Evolutionary conservation across 2,888 invertebrate species (phyloP), one percentile per base, ranked within the genome.

Genomic region (Meloe dianella): DNA sequence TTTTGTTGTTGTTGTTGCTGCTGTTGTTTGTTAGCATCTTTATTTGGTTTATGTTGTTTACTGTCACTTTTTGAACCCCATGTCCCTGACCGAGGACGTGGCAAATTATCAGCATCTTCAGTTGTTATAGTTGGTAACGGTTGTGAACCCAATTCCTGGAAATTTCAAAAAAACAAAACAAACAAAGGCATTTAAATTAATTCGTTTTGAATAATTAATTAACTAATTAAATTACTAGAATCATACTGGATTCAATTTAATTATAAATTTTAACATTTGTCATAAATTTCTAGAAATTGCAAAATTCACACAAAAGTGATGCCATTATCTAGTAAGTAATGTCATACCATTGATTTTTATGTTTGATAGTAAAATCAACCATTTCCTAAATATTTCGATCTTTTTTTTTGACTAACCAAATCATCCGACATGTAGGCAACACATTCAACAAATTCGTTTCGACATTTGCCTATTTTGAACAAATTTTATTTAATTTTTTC

Each of bases 11-110:
- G 20, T 75, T 75, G 65, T 75, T 69, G 20, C 73, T 71, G 66
- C 76, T 74, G 60, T 71, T 60, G 58, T 65, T 75, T 78, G 51
- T 61, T 59, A 56, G 61, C 56, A 14, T 77, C 77, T 64, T 76
- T 74, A 20, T 74, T 74, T 66, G 67, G 76, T 67, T 74, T 74
- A 65, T 68, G 76, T 67, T 60, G 72, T 64, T 72, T 77, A 17
- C 75, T 67, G 58, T 83, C 83, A 7, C 77, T 73, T 69, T 84
- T 84, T 30, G 87, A 84, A 20, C 87, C 84, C 88, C 87, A 88
- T 61, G 89, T 87, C 77, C 91, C 92, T 69, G 91, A 91, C 65
- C 90, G 87, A 54, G 86, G 88, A 61, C 90, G 85, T 62, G 86
- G 84, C 61, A 84, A 83, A 61, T 61, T 51, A 20, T 71, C 69